Conservation (phyloP, 2,113 vertebrate species). For the Scomber japonicus region DNA sequence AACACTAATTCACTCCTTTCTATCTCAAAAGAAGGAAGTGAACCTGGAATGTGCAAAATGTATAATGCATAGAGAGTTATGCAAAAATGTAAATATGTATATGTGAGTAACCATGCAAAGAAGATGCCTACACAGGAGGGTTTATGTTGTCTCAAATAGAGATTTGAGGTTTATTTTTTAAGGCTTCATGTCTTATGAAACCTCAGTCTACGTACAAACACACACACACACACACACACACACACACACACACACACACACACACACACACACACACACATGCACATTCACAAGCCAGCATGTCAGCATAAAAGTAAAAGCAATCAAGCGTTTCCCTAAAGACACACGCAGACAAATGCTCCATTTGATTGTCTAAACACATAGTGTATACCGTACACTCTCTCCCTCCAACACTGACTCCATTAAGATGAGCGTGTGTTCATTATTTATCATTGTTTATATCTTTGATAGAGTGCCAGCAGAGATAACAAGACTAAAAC, state of each 20-base stretch:
- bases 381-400: neutral
- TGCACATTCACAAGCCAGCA: neutral
- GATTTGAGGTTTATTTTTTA: constrained; percentile 16
- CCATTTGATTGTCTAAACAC: constrained; percentile 25
- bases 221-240: neutral
- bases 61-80: neutral
- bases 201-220: neutral
- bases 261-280: too few species aligned
- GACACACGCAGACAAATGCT: constrained; percentile 34
- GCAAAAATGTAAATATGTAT: constrained; percentile 5
- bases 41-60: neutral
- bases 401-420: neutral
- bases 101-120: neutral
- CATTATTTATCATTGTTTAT: constrained; percentile 73
- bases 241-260: neutral
- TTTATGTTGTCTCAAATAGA: neutral
- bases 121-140: constrained; percentile 9
- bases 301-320: constrained; percentile 27
- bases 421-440: constrained; percentile 57
- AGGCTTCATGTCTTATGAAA: neutral
- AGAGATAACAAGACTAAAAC: constrained; percentile 70
- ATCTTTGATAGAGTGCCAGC: constrained; percentile 64
- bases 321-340: constrained; percentile 18
- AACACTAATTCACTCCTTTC: neutral
- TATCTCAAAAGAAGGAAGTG: neutral